Evolutionary conservation across 2,113 vertebrate genomes (phyloP), one percentile per base, ranked within the genome.

Genomic region (Prietella phreatophila): DNA sequence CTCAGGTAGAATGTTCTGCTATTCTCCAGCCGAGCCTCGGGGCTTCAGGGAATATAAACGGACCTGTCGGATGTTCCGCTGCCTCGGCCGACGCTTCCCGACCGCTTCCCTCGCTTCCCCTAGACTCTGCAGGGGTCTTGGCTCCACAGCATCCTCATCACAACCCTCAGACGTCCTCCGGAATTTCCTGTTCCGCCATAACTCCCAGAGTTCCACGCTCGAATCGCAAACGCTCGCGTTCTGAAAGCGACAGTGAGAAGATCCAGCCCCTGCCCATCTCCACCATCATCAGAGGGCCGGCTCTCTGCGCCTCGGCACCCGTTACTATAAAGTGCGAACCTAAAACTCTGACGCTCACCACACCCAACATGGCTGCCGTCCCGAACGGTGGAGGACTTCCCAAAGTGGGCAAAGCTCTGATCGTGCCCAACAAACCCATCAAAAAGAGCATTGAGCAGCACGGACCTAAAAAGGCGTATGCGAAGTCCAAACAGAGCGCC

Each of bases 161-260:
- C 76, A 93, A 96, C 90, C 86, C 90, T 50, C 91, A 95, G 93
- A 92, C 94, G 93, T 93, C 95, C 94, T 91, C 94, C 0, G 97
- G 96, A n/a, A 95, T 97, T 91, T 96, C 97, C 83, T 96, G 96
- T 91, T 94, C 96, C 0, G 96, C 96, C 1, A 91, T 94, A 65
- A 97, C 97, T 19, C 96, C 95, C 1, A 95, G 95, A 85, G 96
- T 96, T 63, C 96, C 95, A 22, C 97, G 97, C 81, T 94, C 96
- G 89, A 97, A 96, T 91, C 96, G 98, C 86, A 99, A 99, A 88
- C 96, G 98, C 71, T 99, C 98, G 36, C 97, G 97, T 85, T 99
- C 98, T 0, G 98, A 99, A 91, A 99, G 98, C 0, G 98, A 99
- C 96, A 99, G 98, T 0, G 98, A 99, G 91, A 99, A 98, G 93